These are phyloP conservation scores for Eleginops maclovinus DNA, from an alignment of 2,113 vertebrate genomes.

Conservation along the genomic window DNA sequence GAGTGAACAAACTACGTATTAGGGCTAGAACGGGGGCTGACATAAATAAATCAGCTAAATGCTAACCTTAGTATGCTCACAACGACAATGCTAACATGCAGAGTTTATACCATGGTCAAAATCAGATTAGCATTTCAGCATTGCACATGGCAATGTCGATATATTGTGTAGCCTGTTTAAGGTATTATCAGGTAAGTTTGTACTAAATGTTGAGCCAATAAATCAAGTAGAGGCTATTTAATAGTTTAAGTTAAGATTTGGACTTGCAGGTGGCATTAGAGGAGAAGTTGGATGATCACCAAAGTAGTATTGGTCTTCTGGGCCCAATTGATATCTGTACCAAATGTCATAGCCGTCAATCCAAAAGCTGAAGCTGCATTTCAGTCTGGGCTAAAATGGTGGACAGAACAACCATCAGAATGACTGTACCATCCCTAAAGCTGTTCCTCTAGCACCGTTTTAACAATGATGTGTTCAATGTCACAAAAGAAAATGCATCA, in stretches of 20 bases:
- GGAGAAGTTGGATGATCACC: not conserved
- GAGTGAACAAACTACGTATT: conserved; percentile 14
- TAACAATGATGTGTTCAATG: not conserved
- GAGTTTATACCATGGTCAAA: not conserved
- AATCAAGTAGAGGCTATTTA: not conserved
- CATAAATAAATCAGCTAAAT: conserved; percentile 8
- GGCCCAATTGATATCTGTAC: not conserved
- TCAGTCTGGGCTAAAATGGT: not conserved
- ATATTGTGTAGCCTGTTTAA: not conserved
- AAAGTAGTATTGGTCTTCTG: not conserved
- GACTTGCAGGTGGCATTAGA: not conserved
- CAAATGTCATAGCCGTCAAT: not conserved
- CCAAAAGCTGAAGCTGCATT: not conserved
- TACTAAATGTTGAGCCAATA: not conserved
- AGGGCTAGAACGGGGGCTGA: conserved; percentile 1
- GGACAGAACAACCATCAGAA: not conserved
- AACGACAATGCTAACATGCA: not conserved
- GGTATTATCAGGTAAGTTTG: not conserved
- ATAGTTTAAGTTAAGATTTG: not conserved
- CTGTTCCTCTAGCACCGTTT: not conserved
- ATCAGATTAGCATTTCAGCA: not conserved
- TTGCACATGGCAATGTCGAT: too few species aligned
- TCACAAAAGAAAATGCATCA: not conserved
- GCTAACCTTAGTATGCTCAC: not conserved
- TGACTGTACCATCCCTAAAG: not conserved